Base-by-base conservation (phyloP, 2,888 invertebrate genomes). In the Metellina segmentata region DNA sequence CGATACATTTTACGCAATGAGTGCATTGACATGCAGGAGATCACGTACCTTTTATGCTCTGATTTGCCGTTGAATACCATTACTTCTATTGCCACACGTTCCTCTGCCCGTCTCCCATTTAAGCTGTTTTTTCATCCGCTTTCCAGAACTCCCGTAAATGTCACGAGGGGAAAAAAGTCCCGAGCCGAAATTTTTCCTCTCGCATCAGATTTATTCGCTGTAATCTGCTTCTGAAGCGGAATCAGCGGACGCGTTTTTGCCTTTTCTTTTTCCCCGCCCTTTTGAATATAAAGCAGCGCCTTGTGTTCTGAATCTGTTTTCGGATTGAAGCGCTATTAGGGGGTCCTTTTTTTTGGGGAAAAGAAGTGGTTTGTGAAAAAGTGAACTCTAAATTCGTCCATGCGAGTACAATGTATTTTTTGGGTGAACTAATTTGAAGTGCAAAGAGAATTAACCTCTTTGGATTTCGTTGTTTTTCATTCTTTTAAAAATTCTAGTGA, bases 1-100 rank as follows among this genome's bases (percentile, higher is more conserved):
- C 71, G 71, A 19, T 82, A 71, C 70, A 71, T 70, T 34, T 49
- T 82, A 34, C 34, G 34, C 61, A 61, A 78, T 61, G 61, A 48
- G 74, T 51, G 53, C 85, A 86, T 86, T 86, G 77, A 69, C 78
- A 86, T 78, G 77, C 77, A 78, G 61, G 19, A 51, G 85, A 70
- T 19, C 61, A 78, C 69, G 85, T 77, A 69, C 19, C 78, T 20
- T 78, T 86, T 86, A 78, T 86, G 85, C 77, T 86, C 78, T 78
- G 78, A 86, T 86, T 86, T 86, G 20, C 19, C 53, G 70, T 75
- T 85, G 52, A 75, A 75, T 75, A 75, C 78, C 69, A 78, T 86
- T 86, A 86, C 49, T 78, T 70, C 77, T 77, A 86, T 86, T 70
- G 77, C 77, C 20, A n/a, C 53, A 75, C 75, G 75, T 85, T 74